Evolutionary conservation across 1,140 invertebrate species (phyloP), one percentile per base, ranked within the genome.

Genomic region (Lycorma delicatula): DNA sequence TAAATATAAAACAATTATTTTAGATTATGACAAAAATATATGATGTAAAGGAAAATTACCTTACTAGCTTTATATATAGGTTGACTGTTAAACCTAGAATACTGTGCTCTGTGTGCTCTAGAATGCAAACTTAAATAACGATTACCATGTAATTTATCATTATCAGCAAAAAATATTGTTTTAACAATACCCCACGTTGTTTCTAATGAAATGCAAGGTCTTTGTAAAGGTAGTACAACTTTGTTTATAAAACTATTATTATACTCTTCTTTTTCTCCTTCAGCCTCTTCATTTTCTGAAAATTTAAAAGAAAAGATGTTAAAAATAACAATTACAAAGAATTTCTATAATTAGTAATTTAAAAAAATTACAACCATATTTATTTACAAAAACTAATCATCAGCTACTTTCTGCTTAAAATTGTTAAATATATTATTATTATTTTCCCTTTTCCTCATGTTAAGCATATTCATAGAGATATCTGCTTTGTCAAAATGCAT

Each of bases 111-210:
- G 50, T 77, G 74, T 0, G 87, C 86, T 61, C 87, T 71, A 58
- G 85, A 80, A 63, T 89, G 83, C 52, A 92, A 85, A 57, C 81
- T 77, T 54, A 84, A 71, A 65, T 91, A 93, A 27, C 77, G 82
- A 65, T 83, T 81, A 6, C 83, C 84, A 7, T 88, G 83, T 78
- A 91, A 88, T 20, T 87, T 64, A n/a, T 82, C 82, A 63, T 81
- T 83, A 67, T 87, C 87, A n/a, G 87, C 85, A 50, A 87, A 74
- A 67, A 86, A 91, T 11, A 95, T 71, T 25, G 85, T 83, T 70
- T 91, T 93, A 0, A 89, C 82, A 60, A 91, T 78, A 27, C 87
- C 87, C 87, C 88, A 93, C n/a, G 87, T 90, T 28, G 83, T 79
- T 66, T 91, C 86, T 31, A 96, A 72, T 20, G 86, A 81, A 7